A percentile compares a stretch with the other conserved stretches of the same genome.
These are phyloP conservation scores for Anoplophora glabripennis DNA, from an alignment of 1,140 invertebrate species.

Conservation along the genomic window DNA sequence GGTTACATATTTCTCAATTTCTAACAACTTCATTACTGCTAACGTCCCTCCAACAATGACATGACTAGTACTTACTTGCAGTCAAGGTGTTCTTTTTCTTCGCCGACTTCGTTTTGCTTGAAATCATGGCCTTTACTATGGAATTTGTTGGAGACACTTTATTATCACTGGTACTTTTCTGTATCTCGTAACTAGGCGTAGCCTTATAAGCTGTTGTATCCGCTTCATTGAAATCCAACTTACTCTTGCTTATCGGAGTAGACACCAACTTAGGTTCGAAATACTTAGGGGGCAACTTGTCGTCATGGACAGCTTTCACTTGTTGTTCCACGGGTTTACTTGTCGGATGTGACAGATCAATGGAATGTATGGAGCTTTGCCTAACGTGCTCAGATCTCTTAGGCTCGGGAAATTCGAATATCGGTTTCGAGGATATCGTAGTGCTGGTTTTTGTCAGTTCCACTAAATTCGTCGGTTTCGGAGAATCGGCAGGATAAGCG, in stretches of 20 bases:
- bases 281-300: constrained; percentile 10
- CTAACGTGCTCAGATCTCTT: constrained; percentile 15
- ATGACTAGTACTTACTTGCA: constrained; percentile 60
- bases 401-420: constrained; percentile 34
- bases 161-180: constrained; percentile 29
- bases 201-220: constrained; percentile 31
- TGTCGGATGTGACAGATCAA: constrained; percentile 13
- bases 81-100: constrained; percentile 71
- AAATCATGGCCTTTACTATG: constrained; percentile 45
- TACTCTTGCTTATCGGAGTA: constrained; percentile 34
- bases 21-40: too few species aligned
- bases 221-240: constrained; percentile 27
- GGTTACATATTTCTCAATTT: too few species aligned
- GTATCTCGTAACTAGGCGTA: constrained; percentile 26
- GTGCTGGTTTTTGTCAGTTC: neutral
- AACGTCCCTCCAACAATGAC: too few species aligned
- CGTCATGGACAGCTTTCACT: neutral
- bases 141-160: constrained; percentile 48
- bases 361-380: constrained; percentile 15
- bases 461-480: constrained; percentile 29
- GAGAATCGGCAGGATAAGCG: constrained; percentile 36
- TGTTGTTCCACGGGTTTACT: neutral
- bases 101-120: constrained; percentile 49
- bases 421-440: constrained; percentile 13
- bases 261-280: constrained; percentile 40